phyloP scores from a whole-genome alignment of 2,888 invertebrate genomes.

The Andrena marginata region DNA sequence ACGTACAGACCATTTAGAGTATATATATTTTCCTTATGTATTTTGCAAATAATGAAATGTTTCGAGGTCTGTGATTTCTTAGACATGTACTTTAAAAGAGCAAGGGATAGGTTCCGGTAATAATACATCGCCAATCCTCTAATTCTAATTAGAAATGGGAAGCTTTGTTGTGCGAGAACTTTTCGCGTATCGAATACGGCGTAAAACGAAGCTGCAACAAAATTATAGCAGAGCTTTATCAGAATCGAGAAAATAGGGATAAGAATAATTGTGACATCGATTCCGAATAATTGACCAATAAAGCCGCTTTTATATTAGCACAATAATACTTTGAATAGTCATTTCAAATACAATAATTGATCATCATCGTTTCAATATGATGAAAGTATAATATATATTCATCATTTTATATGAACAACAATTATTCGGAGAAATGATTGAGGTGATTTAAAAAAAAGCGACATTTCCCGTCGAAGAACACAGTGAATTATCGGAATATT shows the following conservation, averaged over 20 bases:
- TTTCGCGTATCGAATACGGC: slow-evolving; percentile 20
- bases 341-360: slow-evolving; percentile 78
- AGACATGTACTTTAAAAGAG: slow-evolving; percentile 32
- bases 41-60: slow-evolving; percentile 37
- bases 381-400: slow-evolving; percentile 61
- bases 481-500: slow-evolving; percentile 60
- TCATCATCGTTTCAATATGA: slow-evolving; percentile 76
- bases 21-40: slow-evolving; percentile 61
- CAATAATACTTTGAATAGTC: slow-evolving; percentile 80
- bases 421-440: slow-evolving; percentile 71
- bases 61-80: slow-evolving; percentile 56
- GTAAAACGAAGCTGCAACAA: not conserved
- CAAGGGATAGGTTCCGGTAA: slow-evolving; percentile 8
- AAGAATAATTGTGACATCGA: slow-evolving; percentile 59
- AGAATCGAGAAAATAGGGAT: slow-evolving; percentile 40
- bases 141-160: slow-evolving; percentile 1
- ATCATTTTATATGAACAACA: slow-evolving; percentile 76
- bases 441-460: slow-evolving; percentile 53
- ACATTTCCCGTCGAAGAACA: slow-evolving; percentile 60
- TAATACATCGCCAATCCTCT: not conserved
- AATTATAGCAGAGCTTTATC: slow-evolving; percentile 20
- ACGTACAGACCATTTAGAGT: slow-evolving; percentile 51
- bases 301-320: slow-evolving; percentile 79
- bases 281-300: slow-evolving; percentile 75
- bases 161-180: slow-evolving; percentile 12